Evolutionary conservation across 2,888 invertebrate genomes (phyloP).

Genomic region (Plagodis pulveraria): DNA sequence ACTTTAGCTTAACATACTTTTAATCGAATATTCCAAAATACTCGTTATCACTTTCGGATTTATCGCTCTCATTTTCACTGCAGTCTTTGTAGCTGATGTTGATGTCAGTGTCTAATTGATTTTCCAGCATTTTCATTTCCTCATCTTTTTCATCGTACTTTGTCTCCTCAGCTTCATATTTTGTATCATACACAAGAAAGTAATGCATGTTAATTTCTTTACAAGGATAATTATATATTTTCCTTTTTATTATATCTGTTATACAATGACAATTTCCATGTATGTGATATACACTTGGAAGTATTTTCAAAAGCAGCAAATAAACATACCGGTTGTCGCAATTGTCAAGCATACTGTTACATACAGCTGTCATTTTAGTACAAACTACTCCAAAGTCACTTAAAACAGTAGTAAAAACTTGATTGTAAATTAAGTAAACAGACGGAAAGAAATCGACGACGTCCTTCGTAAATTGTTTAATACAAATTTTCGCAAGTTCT

Average conservation of each 20-base stretch:
- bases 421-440: conserved; percentile 11
- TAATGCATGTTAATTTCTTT: conserved; percentile 16
- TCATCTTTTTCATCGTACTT: no score
- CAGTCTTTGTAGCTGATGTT: no score
- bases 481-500: conserved; percentile 4
- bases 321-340: not conserved
- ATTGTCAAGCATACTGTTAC: conserved; percentile 10
- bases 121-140: no score
- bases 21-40: no score
- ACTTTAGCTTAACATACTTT: no score
- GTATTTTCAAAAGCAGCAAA: not conserved
- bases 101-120: no score
- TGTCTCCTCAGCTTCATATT: no score
- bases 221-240: conserved; percentile 8
- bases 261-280: not conserved
- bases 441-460: no score
- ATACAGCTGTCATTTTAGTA: not conserved
- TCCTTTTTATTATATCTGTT: conserved; percentile 6
- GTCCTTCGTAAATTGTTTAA: not conserved
- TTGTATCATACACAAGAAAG: not conserved
- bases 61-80: no score
- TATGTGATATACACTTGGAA: conserved; percentile 11
- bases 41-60: no score
- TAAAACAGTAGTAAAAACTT: not conserved
- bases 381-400: not conserved